Conservation (phyloP, 2,113 vertebrate genomes). For the Phalacrocorax carbo region DNA sequence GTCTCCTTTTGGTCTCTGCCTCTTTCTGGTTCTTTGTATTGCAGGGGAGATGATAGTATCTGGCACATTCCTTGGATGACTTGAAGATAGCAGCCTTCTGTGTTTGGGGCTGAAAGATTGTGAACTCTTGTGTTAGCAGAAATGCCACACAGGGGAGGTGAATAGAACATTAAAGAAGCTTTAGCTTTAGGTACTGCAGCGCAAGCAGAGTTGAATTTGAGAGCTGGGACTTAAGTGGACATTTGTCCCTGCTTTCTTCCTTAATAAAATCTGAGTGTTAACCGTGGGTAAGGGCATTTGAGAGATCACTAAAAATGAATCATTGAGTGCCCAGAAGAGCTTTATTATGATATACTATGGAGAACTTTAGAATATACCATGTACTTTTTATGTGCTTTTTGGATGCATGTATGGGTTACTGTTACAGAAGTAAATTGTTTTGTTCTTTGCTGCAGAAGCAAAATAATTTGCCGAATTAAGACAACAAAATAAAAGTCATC, state of each 20-base stretch:
- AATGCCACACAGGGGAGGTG: conserved; percentile 78
- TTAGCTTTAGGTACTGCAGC: conserved; percentile 72
- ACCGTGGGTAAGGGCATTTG: conserved; percentile 77
- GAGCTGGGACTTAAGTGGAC: conserved; percentile 79
- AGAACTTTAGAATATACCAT: conserved; percentile 66
- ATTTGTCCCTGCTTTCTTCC: conserved; percentile 78
- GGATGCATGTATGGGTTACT: conserved; percentile 16
- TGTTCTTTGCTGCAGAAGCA: conserved; percentile 38
- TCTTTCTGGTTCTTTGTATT: conserved; percentile 80
- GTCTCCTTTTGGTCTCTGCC: conserved; percentile 65
- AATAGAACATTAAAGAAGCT: conserved; percentile 78
- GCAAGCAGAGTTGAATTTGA: conserved; percentile 78
- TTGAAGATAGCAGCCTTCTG: conserved; percentile 79
- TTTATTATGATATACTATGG: conserved; percentile 75
- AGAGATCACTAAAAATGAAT: conserved; percentile 83
- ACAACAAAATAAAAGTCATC: conserved; percentile 29
- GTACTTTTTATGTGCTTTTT: conserved; percentile 49
- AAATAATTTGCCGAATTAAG: conserved; percentile 47
- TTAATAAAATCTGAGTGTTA: conserved; percentile 82
- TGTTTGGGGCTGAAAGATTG: conserved; percentile 78
- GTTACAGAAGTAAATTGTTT: conserved; percentile 39
- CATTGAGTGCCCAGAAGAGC: conserved; percentile 75
- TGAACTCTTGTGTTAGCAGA: conserved; percentile 78
- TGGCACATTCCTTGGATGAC: conserved; percentile 92
- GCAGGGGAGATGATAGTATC: conserved; percentile 88